phyloP scores from a whole-genome alignment of 2,797 vertebrate species.

The Bovichtus diacanthus region DNA sequence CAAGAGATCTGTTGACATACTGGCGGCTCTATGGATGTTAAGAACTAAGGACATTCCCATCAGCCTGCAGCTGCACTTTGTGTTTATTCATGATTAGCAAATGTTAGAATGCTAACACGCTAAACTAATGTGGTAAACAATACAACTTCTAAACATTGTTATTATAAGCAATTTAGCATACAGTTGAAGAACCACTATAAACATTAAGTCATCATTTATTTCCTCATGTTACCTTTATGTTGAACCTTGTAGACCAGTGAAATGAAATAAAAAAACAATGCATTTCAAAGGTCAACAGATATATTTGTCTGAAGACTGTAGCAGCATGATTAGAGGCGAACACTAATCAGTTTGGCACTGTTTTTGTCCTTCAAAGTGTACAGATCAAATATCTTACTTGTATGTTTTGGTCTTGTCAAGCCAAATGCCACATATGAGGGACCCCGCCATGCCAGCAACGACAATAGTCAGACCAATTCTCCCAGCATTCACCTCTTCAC shows the following conservation, averaged over 20 bases:
- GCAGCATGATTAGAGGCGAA: background rate
- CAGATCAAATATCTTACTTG: constrained; percentile 88
- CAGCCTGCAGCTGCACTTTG: background rate
- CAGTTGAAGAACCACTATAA: background rate
- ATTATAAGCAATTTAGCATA: background rate
- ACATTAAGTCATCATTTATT: background rate
- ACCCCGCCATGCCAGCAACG: constrained; percentile 92
- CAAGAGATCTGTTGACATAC: background rate
- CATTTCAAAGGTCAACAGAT: background rate
- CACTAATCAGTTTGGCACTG: background rate
- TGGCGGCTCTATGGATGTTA: background rate
- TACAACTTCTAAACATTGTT: background rate
- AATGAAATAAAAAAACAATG: background rate
- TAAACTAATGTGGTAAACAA: background rate
- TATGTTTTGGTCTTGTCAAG: constrained; percentile 97
- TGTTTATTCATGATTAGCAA: background rate
- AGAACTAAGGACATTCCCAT: background rate
- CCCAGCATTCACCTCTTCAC: constrained; percentile 95
- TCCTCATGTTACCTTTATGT: background rate
- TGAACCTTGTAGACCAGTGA: background rate
- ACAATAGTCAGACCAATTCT: constrained; percentile 95
- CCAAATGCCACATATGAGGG: constrained; percentile 95
- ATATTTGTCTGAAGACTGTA: background rate
- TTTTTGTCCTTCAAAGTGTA: background rate
- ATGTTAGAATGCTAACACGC: background rate